Conservation (phyloP, 2,888 invertebrate genomes). For the Cosmia trapezina region DNA sequence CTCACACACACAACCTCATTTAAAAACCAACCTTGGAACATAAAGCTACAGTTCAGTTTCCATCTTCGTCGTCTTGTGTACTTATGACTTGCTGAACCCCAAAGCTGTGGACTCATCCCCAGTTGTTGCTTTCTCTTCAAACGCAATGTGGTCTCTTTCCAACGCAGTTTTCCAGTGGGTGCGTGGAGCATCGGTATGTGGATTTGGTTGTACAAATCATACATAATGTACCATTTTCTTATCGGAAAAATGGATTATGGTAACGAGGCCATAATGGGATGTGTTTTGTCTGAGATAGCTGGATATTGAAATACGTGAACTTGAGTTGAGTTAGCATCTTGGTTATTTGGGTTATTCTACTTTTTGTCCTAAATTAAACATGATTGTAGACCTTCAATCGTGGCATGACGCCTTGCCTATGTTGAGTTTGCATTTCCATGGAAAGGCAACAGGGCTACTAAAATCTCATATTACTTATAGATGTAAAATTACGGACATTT, state of each 20-base stretch:
- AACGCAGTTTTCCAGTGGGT: slow-evolving; percentile 84
- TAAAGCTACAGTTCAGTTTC: slow-evolving; percentile 53
- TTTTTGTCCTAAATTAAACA: neutral
- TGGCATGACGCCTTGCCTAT: neutral
- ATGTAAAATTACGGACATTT: slow-evolving; percentile 16
- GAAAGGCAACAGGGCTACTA: neutral
- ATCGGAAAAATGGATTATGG: slow-evolving; percentile 66
- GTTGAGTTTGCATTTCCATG: neutral
- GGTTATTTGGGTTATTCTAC: neutral
- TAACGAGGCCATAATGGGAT: slow-evolving; percentile 43
- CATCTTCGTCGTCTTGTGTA: slow-evolving; percentile 14
- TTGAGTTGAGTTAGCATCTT: slow-evolving; percentile 1
- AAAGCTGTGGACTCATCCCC: slow-evolving; percentile 82
- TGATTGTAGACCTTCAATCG: too few relatives aligned
- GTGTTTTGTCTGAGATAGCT: slow-evolving; percentile 45
- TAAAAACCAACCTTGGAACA: neutral
- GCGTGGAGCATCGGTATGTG: slow-evolving; percentile 71
- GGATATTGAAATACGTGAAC: neutral
- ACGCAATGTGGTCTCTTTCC: slow-evolving; percentile 88
- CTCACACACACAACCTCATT: slow-evolving; percentile 73
- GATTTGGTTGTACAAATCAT: slow-evolving; percentile 66
- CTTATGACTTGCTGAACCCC: slow-evolving; percentile 67
- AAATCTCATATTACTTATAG: neutral
- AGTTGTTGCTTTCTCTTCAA: slow-evolving; percentile 83
- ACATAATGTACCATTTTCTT: slow-evolving; percentile 68